A percentile compares a stretch with the other conserved stretches of the same genome.
phyloP scores from a whole-genome alignment of 2,888 invertebrate genomes.

The Hybos culiciformis region DNA sequence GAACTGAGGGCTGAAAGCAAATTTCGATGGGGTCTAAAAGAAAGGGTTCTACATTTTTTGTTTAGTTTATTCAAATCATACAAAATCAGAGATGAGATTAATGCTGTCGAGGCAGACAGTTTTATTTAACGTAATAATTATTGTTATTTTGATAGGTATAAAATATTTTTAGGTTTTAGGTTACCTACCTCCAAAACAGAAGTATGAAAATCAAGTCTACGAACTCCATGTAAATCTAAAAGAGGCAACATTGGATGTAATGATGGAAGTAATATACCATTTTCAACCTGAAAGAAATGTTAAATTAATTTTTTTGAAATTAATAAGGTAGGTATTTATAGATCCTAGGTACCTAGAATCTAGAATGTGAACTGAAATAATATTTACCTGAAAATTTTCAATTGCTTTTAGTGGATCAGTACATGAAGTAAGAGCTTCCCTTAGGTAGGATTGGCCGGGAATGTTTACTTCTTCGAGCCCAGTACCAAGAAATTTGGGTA shows the following conservation, averaged over 20 bases:
- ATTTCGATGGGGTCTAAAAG: too few species aligned
- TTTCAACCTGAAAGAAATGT: conserved; percentile 51
- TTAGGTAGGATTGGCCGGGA: conserved; percentile 71
- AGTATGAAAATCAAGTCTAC: conserved; percentile 86
- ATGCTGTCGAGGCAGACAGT: too few species aligned
- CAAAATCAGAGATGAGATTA: neutral
- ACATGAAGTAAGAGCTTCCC: conserved; percentile 86
- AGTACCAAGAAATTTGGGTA: conserved; percentile 38
- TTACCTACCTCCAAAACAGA: conserved; percentile 60
- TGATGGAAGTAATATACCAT: conserved; percentile 84
- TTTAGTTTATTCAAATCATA: too few species aligned
- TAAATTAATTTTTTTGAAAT: neutral
- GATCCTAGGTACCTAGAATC: neutral
- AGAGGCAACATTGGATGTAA: conserved; percentile 88
- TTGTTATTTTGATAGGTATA: conserved; percentile 38
- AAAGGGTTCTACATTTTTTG: too few species aligned
- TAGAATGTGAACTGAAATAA: neutral
- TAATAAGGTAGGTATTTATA: neutral
- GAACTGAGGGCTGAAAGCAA: too few species aligned
- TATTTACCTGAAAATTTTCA: conserved; percentile 79
- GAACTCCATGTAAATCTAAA: conserved; percentile 85
- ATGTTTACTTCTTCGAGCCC: conserved; percentile 76
- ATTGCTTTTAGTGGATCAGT: conserved; percentile 96
- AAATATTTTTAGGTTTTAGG: neutral
- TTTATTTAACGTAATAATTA: conserved; percentile 17